Percentiles rank a stretch among this genome's conserved stretches.
Conservation (phyloP, 2,888 invertebrate species). For the Aphodius sticticus region DNA sequence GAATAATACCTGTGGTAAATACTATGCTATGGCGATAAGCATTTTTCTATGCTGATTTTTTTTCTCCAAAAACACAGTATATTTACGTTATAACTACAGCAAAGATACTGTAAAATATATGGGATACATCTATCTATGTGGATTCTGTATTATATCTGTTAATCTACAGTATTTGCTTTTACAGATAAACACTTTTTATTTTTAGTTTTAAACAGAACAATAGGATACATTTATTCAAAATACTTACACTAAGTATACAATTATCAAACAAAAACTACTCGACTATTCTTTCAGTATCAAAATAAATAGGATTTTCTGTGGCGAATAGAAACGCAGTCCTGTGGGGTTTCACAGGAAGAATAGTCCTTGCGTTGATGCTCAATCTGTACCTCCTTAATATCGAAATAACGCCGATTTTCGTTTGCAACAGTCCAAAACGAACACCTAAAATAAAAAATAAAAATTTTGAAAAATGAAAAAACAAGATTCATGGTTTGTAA, state of each 20-base stretch:
- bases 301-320: neutral
- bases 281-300: conserved; percentile 27
- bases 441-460: conserved; percentile 45
- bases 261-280: neutral
- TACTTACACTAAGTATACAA: neutral
- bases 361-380: conserved; percentile 38
- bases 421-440: conserved; percentile 52
- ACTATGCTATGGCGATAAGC: too few relatives aligned
- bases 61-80: too few relatives aligned
- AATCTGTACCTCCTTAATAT: conserved; percentile 43
- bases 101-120: too few relatives aligned
- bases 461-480: neutral
- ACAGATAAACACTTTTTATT: too few relatives aligned
- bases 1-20: too few relatives aligned
- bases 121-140: too few relatives aligned
- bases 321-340: neutral
- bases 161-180: too few relatives aligned
- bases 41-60: too few relatives aligned
- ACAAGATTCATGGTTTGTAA: neutral
- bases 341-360: conserved; percentile 29
- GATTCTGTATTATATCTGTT: too few relatives aligned
- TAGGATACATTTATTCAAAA: neutral
- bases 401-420: conserved; percentile 49
- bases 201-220: too few relatives aligned
- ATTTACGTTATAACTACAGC: too few relatives aligned